These are phyloP conservation scores for Oegoconia quadripuncta DNA, from an alignment of 2,888 invertebrate genomes.

Conservation along the genomic window DNA sequence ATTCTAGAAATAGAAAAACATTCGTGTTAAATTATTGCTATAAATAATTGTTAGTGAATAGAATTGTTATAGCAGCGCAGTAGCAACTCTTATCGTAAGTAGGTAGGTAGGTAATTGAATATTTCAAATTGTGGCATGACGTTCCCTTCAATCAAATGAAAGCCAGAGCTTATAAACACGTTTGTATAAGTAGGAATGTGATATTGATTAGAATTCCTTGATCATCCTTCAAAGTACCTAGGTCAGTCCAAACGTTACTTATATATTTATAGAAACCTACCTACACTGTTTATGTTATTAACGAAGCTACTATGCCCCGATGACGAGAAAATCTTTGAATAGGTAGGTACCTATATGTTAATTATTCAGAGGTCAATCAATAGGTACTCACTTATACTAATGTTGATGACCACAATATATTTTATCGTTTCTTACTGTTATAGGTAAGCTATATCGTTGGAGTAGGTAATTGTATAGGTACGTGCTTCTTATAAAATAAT, in stretches of 20 bases:
- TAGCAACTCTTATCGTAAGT: no score
- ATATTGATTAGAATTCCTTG: constrained; percentile 9
- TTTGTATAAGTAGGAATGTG: constrained; percentile 4
- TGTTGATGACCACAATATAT: no score
- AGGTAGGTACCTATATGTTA: constrained; percentile 9
- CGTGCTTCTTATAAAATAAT: no score
- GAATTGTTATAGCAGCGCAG: no score
- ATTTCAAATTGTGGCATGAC: not conserved
- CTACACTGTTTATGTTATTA: constrained; percentile 30
- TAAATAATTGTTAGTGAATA: no score
- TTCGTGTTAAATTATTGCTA: not conserved
- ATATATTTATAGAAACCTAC: not conserved
- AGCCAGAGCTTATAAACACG: not conserved
- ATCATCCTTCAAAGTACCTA: constrained; percentile 1
- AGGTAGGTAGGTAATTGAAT: no score
- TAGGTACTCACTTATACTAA: constrained; percentile 22
- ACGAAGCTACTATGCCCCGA: constrained; percentile 34
- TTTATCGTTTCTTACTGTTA: no score
- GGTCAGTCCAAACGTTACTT: not conserved
- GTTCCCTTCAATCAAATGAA: not conserved
- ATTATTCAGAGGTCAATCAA: constrained; percentile 34
- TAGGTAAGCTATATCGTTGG: no score
- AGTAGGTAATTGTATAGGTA: no score
- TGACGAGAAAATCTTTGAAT: constrained; percentile 19
- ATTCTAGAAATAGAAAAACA: constrained; percentile 4